A percentile compares a stretch with the other conserved stretches of the same genome.
Evolutionary conservation across 2,113 vertebrate species (phyloP).

Genomic region (Charina bottae): DNA sequence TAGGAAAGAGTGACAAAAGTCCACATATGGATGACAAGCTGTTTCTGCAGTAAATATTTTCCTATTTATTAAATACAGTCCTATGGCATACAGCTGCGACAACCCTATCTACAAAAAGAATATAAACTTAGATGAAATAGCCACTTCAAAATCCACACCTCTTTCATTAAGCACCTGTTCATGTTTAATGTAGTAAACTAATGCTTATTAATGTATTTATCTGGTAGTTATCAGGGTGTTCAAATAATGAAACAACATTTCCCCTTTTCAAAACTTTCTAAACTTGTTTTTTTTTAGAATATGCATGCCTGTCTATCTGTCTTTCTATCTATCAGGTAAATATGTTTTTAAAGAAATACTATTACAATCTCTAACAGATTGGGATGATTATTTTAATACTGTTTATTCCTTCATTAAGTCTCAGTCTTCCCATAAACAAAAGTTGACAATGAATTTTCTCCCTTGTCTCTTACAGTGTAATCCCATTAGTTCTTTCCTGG

Average conservation of each 20-base stretch:
- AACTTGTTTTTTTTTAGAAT: background rate
- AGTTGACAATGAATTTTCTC: background rate
- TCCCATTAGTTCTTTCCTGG: background rate
- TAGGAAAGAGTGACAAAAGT: conserved; percentile 85
- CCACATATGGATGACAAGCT: conserved; percentile 83
- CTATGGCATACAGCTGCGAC: conserved; percentile 70
- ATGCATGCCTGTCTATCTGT: background rate
- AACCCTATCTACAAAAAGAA: conserved; percentile 40
- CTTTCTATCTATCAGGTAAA: background rate
- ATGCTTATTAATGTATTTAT: conserved; percentile 32
- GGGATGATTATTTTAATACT: background rate
- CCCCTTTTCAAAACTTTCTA: background rate
- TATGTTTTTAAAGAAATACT: background rate
- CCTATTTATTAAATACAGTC: conserved; percentile 71
- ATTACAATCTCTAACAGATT: background rate
- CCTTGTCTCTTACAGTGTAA: background rate
- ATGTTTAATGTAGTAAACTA: conserved; percentile 6
- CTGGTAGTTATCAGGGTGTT: background rate
- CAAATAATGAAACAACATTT: conserved; percentile 16
- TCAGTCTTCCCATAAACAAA: background rate
- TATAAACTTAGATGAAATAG: conserved; percentile 43
- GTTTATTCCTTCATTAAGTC: background rate
- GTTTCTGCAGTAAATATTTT: conserved; percentile 83
- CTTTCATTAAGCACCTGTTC: background rate
- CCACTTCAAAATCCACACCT: conserved; percentile 34